These are phyloP conservation scores for Synanthedon vespiformis DNA, from an alignment of 2,888 invertebrate species.

Conservation along the genomic window DNA sequence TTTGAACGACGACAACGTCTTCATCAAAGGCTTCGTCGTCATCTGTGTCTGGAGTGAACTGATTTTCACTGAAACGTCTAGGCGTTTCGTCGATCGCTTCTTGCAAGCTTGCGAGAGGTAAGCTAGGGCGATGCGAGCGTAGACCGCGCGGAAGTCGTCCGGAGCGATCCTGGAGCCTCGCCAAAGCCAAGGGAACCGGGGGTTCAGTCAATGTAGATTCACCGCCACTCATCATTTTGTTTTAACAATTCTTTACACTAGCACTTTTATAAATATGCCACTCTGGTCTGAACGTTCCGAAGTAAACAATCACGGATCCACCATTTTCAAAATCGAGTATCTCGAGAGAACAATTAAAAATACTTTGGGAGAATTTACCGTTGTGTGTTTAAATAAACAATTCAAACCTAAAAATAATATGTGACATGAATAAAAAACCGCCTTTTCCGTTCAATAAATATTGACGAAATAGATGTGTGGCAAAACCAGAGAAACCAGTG, in stretches of 20 bases:
- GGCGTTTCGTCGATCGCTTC: conserved; percentile 56
- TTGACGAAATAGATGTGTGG: conserved; percentile 1
- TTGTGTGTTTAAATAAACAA: neutral
- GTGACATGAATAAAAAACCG: no score
- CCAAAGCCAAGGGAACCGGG: conserved; percentile 60
- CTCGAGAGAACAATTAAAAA: conserved; percentile 19
- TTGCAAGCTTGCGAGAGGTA: conserved; percentile 58
- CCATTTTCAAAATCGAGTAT: conserved; percentile 32
- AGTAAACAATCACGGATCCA: conserved; percentile 32
- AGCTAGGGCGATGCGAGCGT: conserved; percentile 51
- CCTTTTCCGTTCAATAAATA: neutral
- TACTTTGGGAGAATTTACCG: conserved; percentile 12
- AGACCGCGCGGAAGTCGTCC: conserved; percentile 38
- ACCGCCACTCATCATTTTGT: conserved; percentile 43
- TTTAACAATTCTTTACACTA: conserved; percentile 16
- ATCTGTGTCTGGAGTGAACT: conserved; percentile 41
- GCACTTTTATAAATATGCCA: conserved; percentile 11
- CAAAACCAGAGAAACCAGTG: conserved; percentile 1
- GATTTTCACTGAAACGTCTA: conserved; percentile 53
- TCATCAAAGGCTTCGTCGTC: conserved; percentile 54
- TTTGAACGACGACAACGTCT: conserved; percentile 23
- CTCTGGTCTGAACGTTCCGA: conserved; percentile 21
- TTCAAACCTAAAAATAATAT: no score
- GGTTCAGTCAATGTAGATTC: conserved; percentile 61
- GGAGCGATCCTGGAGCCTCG: conserved; percentile 45